A percentile compares a stretch with the other conserved stretches of the same genome.
phyloP scores from a whole-genome alignment of 2,797 vertebrate genomes.

The Percopsis omiscomaycus region DNA sequence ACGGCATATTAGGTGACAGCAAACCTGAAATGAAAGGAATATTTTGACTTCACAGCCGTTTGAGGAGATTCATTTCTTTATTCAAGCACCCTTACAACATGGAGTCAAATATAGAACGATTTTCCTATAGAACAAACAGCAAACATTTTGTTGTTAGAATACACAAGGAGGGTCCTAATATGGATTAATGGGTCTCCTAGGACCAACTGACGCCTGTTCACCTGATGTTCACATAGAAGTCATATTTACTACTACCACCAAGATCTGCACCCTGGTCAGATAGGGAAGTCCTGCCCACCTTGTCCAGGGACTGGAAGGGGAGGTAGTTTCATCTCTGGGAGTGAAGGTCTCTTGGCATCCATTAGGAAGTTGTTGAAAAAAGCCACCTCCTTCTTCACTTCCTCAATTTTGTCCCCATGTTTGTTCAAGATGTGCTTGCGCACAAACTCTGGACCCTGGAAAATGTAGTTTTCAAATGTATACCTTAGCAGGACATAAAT shows the following conservation, averaged over 20 bases:
- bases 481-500: neutral
- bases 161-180: too few species aligned
- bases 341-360: constrained; percentile 88
- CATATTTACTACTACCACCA: too few species aligned
- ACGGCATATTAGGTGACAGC: constrained; percentile 85
- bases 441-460: constrained; percentile 91
- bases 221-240: too few species aligned
- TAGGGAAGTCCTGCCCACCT: constrained; percentile 59
- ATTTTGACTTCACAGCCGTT: too few species aligned
- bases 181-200: too few species aligned
- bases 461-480: constrained; percentile 7
- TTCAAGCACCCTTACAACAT: neutral
- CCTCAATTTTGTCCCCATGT: constrained; percentile 91
- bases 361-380: constrained; percentile 95
- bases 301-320: constrained; percentile 83
- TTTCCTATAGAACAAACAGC: neutral
- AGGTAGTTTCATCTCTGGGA: constrained; percentile 88
- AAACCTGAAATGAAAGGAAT: constrained; percentile 62
- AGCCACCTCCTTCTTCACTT: constrained; percentile 90
- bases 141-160: neutral
- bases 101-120: neutral
- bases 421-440: constrained; percentile 95
- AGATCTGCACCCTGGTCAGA: neutral
- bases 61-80: neutral
- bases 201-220: too few species aligned